Conservation (phyloP, 2,888 invertebrate species). For the Eugnorisma glareosa region DNA sequence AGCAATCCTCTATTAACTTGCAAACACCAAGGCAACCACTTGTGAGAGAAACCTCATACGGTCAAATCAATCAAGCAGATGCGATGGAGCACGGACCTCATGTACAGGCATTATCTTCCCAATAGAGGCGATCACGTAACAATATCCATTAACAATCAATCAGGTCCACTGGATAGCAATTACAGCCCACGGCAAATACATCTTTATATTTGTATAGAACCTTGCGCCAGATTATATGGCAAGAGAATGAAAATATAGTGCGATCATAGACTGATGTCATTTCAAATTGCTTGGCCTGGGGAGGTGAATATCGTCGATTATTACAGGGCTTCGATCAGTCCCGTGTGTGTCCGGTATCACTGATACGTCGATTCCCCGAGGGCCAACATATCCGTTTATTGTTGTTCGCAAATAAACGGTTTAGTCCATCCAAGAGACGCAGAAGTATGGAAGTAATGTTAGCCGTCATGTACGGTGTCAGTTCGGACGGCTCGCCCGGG, state of each 20-base stretch:
- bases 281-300: constrained; percentile 77
- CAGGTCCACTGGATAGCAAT: constrained; percentile 72
- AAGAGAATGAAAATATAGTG: constrained; percentile 76
- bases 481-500: constrained; percentile 74
- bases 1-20: constrained; percentile 54
- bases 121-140: constrained; percentile 75
- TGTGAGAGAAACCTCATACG: constrained; percentile 66
- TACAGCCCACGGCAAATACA: constrained; percentile 73
- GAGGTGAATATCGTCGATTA: constrained; percentile 79
- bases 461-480: constrained; percentile 81
- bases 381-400: constrained; percentile 82
- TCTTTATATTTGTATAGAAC: constrained; percentile 70
- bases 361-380: constrained; percentile 79
- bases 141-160: constrained; percentile 83
- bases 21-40: constrained; percentile 57
- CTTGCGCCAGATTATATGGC: constrained; percentile 73
- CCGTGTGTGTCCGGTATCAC: constrained; percentile 80
- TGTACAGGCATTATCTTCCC: constrained; percentile 67
- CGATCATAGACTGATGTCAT: constrained; percentile 80
- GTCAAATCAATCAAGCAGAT: constrained; percentile 70
- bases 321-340: constrained; percentile 75
- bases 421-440: constrained; percentile 71
- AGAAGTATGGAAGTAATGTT: constrained; percentile 80
- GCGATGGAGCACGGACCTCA: constrained; percentile 59
- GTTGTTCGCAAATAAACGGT: constrained; percentile 81